Percentiles rank a stretch among this genome's conserved stretches.
Conservation (phyloP, 2,113 vertebrate species). For the Eidolon helvum region DNA sequence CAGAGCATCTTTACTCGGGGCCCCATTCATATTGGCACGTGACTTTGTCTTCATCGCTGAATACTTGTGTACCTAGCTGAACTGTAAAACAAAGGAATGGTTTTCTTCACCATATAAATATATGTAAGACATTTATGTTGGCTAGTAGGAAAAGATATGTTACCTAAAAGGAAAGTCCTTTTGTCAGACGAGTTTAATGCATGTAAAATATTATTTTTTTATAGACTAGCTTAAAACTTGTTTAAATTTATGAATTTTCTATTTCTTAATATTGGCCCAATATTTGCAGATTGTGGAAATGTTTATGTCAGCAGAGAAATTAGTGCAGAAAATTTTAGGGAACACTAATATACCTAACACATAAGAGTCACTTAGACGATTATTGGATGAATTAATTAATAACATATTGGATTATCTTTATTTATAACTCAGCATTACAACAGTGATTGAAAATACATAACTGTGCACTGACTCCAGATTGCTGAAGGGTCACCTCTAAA, state of each 20-base stretch:
- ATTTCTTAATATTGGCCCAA: not conserved
- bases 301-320: not conserved
- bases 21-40: fast-evolving
- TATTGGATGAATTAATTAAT: not conserved
- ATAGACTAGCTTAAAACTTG: not conserved
- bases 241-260: not conserved
- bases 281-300: not conserved
- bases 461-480: not conserved
- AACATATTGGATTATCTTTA: not conserved
- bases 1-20: too few species aligned
- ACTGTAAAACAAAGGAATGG: not conserved
- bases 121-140: not conserved
- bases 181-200: not conserved
- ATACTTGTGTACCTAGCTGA: not conserved
- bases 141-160: not conserved
- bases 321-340: not conserved
- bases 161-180: not conserved
- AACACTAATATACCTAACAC: not conserved
- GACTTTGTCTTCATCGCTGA: not conserved
- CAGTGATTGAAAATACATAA: not conserved
- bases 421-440: not conserved
- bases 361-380: not conserved
- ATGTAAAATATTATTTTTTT: not conserved
- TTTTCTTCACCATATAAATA: not conserved
- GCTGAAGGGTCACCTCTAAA: not conserved